These are phyloP conservation scores for Anguilla rostrata DNA, from an alignment of 2,113 vertebrate genomes.

Conservation along the genomic window DNA sequence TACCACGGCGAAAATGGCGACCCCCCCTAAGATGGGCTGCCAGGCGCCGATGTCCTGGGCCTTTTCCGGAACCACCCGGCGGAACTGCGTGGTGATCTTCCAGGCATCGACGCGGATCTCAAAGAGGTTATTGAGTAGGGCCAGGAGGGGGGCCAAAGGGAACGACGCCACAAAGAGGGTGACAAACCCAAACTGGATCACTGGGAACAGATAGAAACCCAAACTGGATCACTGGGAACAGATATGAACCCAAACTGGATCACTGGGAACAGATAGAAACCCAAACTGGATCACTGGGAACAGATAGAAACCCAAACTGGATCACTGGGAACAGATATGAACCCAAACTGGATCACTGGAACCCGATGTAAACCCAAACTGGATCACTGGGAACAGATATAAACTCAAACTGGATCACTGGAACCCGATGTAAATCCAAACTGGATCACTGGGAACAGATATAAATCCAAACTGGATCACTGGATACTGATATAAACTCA, in stretches of 20 bases:
- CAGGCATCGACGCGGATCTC: conserved; percentile 90
- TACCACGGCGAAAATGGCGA: conserved; percentile 86
- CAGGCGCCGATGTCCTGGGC: conserved; percentile 89
- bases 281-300: not conserved
- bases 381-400: not conserved
- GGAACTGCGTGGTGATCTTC: conserved; percentile 89
- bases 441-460: not conserved
- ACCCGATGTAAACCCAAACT: not conserved
- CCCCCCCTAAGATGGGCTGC: conserved; percentile 91
- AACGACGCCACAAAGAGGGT: conserved; percentile 94
- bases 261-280: not conserved
- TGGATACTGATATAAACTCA: conserved; percentile 41
- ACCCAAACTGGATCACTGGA: conserved; percentile 89
- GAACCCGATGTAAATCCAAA: no score
- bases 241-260: not conserved
- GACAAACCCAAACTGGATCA: conserved; percentile 95
- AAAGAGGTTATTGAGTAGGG: conserved; percentile 87
- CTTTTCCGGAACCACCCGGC: conserved; percentile 85
- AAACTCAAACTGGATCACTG: not conserved
- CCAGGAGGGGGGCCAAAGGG: conserved; percentile 89
- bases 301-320: not conserved
- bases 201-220: conserved; percentile 70
- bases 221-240: conserved; percentile 84
- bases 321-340: conserved; percentile 70
- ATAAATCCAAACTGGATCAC: conserved; percentile 58